Evolutionary conservation across 2,113 vertebrate genomes (phyloP).

Genomic region (Myotis lucifugus): DNA sequence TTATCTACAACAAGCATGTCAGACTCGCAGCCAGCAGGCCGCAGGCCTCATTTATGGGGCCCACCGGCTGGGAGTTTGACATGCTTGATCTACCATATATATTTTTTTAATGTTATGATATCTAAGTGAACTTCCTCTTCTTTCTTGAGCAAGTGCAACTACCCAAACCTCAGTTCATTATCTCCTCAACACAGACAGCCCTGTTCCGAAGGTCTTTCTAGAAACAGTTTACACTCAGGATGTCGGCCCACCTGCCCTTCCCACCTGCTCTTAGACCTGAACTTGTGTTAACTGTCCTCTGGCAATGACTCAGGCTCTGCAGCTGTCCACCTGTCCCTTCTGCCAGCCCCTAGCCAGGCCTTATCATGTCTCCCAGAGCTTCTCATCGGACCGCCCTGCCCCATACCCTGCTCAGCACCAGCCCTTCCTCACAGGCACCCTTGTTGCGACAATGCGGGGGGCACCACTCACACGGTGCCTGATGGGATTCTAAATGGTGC

Average conservation of each 20-base stretch:
- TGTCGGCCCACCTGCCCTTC: no score
- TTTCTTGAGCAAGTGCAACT: constrained; percentile 61
- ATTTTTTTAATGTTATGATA: not conserved
- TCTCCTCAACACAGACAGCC: constrained; percentile 5
- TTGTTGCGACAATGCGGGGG: not conserved
- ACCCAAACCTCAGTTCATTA: constrained; percentile 62
- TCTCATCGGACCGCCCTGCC: rapidly evolving
- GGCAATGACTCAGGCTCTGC: not conserved
- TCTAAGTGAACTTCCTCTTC: constrained; percentile 62
- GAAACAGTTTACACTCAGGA: rapidly evolving
- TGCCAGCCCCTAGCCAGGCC: no score
- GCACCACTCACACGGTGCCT: rapidly evolving
- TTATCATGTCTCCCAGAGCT: not conserved
- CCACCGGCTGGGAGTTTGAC: no score
- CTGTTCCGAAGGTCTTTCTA: not conserved
- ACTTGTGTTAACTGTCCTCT: not conserved
- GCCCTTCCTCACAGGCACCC: not conserved
- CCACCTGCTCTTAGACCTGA: not conserved
- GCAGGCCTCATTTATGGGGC: no score
- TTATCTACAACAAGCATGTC: not conserved
- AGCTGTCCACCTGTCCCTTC: not conserved
- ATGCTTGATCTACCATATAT: not conserved
- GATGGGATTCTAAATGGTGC: not conserved
- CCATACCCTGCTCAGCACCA: rapidly evolving
- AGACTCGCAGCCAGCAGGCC: no score